phyloP scores from a whole-genome alignment of 2,797 vertebrate genomes.

The Lemur catta region DNA sequence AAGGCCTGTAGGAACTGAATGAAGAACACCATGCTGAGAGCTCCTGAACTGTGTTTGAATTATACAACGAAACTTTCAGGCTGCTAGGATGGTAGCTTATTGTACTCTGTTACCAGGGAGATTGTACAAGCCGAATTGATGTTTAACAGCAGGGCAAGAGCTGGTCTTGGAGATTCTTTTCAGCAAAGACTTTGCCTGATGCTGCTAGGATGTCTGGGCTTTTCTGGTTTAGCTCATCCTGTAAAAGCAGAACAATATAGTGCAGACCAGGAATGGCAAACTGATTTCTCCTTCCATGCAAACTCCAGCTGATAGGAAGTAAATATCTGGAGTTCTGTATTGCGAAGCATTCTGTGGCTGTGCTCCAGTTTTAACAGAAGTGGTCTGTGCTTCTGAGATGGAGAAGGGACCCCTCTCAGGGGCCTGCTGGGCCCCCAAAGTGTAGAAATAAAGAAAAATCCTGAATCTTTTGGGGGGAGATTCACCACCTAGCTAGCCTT shows the following conservation, averaged over 20 bases:
- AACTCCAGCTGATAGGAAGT: not conserved
- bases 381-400: not conserved
- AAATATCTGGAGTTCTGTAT: not conserved
- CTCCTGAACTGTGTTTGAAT: constrained; percentile 67
- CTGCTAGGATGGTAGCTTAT: constrained; percentile 21
- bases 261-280: not conserved
- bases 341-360: not conserved
- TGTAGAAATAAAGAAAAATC: not conserved
- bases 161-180: constrained; percentile 53
- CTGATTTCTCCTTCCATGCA: not conserved
- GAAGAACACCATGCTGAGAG: constrained; percentile 51
- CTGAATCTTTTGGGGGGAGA: not conserved
- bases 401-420: not conserved
- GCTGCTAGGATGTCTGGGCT: constrained; percentile 1
- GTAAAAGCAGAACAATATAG: not conserved
- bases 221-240: constrained; percentile 22
- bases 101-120: constrained; percentile 65
- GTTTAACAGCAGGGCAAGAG: constrained; percentile 49
- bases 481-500: not conserved
- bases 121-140: constrained; percentile 66
- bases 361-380: not conserved
- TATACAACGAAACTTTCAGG: constrained; percentile 51
- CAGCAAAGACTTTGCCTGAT: constrained; percentile 29
- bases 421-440: not conserved
- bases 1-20: constrained; percentile 41